A percentile compares a stretch with the other conserved stretches of the same genome.
Evolutionary conservation across 2,113 vertebrate genomes (phyloP).

Genomic region (Daboia siamensis): DNA sequence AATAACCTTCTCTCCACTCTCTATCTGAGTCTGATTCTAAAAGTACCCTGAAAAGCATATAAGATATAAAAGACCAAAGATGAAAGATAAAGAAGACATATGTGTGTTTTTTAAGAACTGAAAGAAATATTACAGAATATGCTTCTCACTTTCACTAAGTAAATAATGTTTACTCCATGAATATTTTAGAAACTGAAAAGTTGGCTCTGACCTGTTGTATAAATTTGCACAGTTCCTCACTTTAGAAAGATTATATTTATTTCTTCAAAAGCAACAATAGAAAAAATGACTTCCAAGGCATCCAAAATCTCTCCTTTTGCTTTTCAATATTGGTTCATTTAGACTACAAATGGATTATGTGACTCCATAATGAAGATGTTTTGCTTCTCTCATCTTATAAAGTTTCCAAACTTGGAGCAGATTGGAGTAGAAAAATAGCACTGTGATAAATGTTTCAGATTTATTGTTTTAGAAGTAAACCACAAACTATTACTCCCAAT

Average conservation of each 20-base stretch:
- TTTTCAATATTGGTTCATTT: conserved; percentile 52
- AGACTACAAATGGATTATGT: conserved; percentile 49
- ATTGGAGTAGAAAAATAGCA: conserved; percentile 39
- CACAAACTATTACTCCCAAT: conserved; percentile 8
- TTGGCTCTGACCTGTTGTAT: conserved; percentile 49
- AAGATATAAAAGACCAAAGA: background rate
- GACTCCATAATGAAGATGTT: conserved; percentile 29
- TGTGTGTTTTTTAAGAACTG: conserved; percentile 21
- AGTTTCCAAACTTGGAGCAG: conserved; percentile 35
- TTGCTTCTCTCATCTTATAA: conserved; percentile 42
- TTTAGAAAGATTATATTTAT: conserved; percentile 52
- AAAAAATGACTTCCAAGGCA: conserved; percentile 43
- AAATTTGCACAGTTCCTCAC: conserved; percentile 46
- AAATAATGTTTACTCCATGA: conserved; percentile 51
- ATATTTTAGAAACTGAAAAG: conserved; percentile 58
- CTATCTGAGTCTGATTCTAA: background rate
- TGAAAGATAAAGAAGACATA: conserved; percentile 3
- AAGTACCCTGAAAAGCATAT: background rate
- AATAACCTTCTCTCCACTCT: background rate
- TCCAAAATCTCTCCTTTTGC: conserved; percentile 21
- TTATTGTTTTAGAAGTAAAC: conserved; percentile 24
- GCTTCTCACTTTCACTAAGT: background rate
- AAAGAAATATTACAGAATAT: conserved; percentile 28
- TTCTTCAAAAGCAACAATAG: conserved; percentile 40
- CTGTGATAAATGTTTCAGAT: conserved; percentile 47